Evolutionary conservation across 2,797 vertebrate genomes (phyloP), one percentile per base, ranked within the genome.

Genomic region (Siniperca undulata): DNA sequence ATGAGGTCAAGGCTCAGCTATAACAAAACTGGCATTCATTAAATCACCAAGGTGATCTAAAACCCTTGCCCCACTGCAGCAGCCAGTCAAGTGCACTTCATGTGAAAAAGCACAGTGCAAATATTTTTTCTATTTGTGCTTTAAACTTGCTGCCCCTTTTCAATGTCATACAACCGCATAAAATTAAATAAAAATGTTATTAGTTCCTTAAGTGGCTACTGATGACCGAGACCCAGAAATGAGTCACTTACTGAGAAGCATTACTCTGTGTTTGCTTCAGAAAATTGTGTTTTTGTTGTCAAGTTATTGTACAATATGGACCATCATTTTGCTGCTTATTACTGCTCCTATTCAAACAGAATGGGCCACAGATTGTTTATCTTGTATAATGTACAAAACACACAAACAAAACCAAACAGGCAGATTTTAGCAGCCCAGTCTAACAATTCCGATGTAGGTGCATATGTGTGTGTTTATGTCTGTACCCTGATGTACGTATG

Each of bases 181-280:
- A 22, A 62, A 71, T 84, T 50, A 80, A 86, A 89, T 82, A 72
- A 85, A 85, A 82, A 81, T 72, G 34, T 44, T 44, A 86, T 78
- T 58, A 77, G 53, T 53, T 80, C 59, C 44, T 68, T 38, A 9
- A 85, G 67, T 74, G 62, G 40, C 60, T 55, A 4, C 70, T 64
- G 70, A 83, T 70, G 58, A 83, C 34, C 8, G 44, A 69, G 48
- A 72, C 48, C n/a, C 52, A 59, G 38, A 46, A 59, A 80, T 62
- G 59, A 85, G 71, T 83, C 75, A 38, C 38, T 59, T 38, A 44
- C 17, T 64, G 70, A 71, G 70, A 65, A 48, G 38, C 36, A 10
- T 44, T 38, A 22, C 22, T 30, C 27, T 70, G 65, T 52, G 74
- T 64, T 44, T 30, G 79, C 69, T 34, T 74, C 56, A 11, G 36